Base-by-base conservation (phyloP, 2,113 vertebrate species). In the Pycnonotus jocosus region DNA sequence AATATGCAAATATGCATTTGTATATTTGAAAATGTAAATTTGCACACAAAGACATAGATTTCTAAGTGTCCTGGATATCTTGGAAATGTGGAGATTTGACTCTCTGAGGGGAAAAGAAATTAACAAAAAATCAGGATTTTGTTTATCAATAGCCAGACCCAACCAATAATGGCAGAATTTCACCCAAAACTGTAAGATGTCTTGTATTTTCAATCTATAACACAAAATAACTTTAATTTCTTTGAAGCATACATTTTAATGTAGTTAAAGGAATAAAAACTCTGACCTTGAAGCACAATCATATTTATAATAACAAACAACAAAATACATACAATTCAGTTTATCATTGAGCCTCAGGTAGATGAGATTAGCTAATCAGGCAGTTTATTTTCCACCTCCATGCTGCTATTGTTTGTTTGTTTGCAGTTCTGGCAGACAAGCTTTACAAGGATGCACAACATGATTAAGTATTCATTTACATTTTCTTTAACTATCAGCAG, bases 401-500 rank as follows among this genome's bases (percentile, higher is more conserved):
- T 13, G 31, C 40, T 78, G 62, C 82, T 64, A 33, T 71, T 95
- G 76, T 86, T 82, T 88, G n/a, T 27, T 76, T 90, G 70, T 70
- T 92, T 77, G 76, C 31, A 58, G 28, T 51, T 79, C 70, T 93
- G 74, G 48, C 80, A 90, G 68, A 60, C 16, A 42, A 81, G 78
- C 62, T 81, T 82, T 87, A 53, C 54, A 92, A 91, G 85, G 62
- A 85, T 88, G 45, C 60, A 79, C 88, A 68, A 38, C 31, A 45
- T 21, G 68, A 91, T 96, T 90, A 92, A 96, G 78, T 45, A 60
- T 85, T 93, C 95, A 93, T 96, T 96, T 95, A 95, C 76, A 72
- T 91, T 95, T 96, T 87, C 89, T 82, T 91, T 92, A 87, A 86
- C 73, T 38, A 87, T 56, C 82, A 81, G 22, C 69, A 78, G 33